Conservation (phyloP, 2,113 vertebrate genomes). For the Macaca nemestrina region DNA sequence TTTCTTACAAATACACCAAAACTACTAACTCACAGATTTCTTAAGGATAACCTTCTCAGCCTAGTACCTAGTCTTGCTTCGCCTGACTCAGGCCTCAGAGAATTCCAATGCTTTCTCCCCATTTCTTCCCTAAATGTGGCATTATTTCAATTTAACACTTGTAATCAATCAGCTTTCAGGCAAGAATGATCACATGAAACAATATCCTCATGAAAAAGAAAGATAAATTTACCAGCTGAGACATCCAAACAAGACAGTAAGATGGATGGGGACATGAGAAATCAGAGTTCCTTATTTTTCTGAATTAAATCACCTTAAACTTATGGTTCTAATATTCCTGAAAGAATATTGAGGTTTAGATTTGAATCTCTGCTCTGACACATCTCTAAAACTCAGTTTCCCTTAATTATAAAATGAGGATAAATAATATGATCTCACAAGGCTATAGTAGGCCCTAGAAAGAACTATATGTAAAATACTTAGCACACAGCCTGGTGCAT, state of each 20-base stretch:
- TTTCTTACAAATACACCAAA: not conserved
- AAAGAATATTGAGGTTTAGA: not conserved
- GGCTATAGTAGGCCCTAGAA: not conserved
- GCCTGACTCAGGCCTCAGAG: not conserved
- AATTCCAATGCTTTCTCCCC: not conserved
- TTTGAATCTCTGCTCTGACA: slow-evolving; percentile 10
- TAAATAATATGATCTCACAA: not conserved
- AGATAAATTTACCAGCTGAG: slow-evolving; percentile 32
- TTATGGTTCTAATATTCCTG: not conserved
- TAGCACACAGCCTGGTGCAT: not conserved
- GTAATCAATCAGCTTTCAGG: slow-evolving; percentile 40
- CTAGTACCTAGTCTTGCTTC: not conserved
- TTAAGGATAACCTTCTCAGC: not conserved
- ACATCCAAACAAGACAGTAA: slow-evolving; percentile 38
- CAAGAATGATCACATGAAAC: slow-evolving; percentile 41
- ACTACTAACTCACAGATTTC: not conserved
- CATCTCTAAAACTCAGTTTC: not conserved
- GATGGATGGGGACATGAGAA: not conserved
- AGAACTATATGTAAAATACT: not conserved
- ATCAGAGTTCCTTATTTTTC: not conserved
- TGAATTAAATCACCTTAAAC: not conserved
- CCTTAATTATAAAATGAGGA: not conserved
- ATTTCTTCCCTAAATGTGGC: not conserved
- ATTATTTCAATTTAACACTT: slow-evolving; percentile 57
- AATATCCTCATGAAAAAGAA: slow-evolving; percentile 31